Evolutionary conservation across 2,797 vertebrate genomes (phyloP).

Genomic region (Sylvilagus floridanus): DNA sequence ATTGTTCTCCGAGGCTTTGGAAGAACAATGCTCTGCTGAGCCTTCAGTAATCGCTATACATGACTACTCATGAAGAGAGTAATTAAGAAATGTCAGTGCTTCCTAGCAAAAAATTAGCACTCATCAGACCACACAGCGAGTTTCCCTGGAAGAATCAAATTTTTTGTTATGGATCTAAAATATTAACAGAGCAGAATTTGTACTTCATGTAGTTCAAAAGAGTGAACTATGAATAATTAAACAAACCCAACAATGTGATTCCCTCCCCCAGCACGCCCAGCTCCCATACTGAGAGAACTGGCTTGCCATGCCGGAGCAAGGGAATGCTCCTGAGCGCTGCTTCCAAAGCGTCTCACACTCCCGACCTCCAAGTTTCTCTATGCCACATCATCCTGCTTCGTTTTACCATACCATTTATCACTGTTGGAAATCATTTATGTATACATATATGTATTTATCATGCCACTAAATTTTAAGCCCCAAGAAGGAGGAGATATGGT

Average conservation of each 20-base stretch:
- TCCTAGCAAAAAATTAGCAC: constrained; percentile 82
- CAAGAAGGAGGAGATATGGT: neutral
- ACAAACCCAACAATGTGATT: neutral
- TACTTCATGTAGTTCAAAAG: constrained; percentile 31
- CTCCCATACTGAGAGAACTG: neutral
- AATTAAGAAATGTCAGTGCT: constrained; percentile 88
- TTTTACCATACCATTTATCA: neutral
- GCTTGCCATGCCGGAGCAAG: fast-evolving
- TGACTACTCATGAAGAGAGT: constrained; percentile 86
- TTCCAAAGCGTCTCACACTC: neutral
- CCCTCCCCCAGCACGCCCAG: fast-evolving
- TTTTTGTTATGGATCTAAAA: constrained; percentile 63
- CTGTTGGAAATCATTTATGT: neutral
- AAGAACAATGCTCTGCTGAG: constrained; percentile 82
- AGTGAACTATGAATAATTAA: neutral
- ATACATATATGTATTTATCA: neutral
- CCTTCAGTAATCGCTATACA: constrained; percentile 84
- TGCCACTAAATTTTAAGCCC: constrained; percentile 12
- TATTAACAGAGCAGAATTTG: constrained; percentile 33
- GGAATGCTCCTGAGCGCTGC: neutral
- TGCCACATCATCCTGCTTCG: neutral
- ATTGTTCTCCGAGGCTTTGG: constrained; percentile 82
- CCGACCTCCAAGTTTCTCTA: neutral
- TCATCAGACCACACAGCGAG: constrained; percentile 14
- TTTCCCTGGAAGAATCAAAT: constrained; percentile 77